Evolutionary conservation across 2,797 vertebrate genomes (phyloP).

Genomic region (Dryobates pubescens): DNA sequence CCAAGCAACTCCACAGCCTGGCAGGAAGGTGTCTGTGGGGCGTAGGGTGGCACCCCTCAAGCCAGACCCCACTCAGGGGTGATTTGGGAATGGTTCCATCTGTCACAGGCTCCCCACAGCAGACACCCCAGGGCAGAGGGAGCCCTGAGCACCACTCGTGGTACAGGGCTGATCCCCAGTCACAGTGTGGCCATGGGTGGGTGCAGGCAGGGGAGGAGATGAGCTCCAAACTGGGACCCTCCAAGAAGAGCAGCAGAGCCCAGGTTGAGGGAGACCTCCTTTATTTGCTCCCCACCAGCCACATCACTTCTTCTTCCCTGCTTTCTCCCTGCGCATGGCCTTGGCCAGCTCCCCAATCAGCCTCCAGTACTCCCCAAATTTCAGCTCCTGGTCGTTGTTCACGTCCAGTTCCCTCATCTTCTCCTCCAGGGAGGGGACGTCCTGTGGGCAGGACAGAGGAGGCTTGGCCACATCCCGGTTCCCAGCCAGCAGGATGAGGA

Average conservation of each 20-base stretch:
- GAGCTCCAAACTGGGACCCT: fast-evolving
- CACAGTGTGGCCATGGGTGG: background rate
- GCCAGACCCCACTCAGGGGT: fast-evolving
- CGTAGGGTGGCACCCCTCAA: background rate
- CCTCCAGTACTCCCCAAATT: constrained; percentile 77
- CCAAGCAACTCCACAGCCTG: background rate
- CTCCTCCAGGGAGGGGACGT: constrained; percentile 72
- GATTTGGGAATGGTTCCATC: fast-evolving
- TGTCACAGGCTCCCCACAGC: fast-evolving
- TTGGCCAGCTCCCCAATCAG: constrained; percentile 77
- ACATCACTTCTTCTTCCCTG: background rate
- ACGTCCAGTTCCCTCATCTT: constrained; percentile 77
- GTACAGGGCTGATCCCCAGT: background rate
- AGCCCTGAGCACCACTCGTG: background rate
- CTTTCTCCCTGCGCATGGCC: constrained; percentile 60
- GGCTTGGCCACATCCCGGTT: fast-evolving
- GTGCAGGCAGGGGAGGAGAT: background rate
- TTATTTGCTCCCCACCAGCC: background rate
- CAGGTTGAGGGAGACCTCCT: background rate
- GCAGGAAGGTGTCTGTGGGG: constrained; percentile 8
- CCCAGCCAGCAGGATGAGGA: fast-evolving
- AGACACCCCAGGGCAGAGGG: fast-evolving
- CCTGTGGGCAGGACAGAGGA: constrained; percentile 10
- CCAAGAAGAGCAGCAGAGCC: background rate
- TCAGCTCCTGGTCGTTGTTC: constrained; percentile 75